phyloP scores from a whole-genome alignment of 2,113 vertebrate species.

The Hipposideros armiger region DNA sequence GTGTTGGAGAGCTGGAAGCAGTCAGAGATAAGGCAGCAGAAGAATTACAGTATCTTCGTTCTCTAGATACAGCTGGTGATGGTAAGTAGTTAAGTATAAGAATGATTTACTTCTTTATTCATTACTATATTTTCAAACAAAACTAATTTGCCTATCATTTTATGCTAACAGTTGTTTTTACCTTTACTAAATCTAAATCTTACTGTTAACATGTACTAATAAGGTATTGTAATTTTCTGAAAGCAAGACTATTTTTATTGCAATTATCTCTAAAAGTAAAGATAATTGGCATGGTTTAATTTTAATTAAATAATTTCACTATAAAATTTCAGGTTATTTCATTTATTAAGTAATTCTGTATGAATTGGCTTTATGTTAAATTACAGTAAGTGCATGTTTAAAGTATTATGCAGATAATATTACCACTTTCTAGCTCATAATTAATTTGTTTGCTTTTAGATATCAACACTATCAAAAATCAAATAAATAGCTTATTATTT shows the following conservation, averaged over 20 bases:
- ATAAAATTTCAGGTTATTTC: background rate
- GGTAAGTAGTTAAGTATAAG: constrained; percentile 85
- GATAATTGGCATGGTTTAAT: constrained; percentile 24
- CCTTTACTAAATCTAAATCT: constrained; percentile 33
- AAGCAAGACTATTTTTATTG: background rate
- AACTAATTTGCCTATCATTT: background rate
- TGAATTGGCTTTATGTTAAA: constrained; percentile 59
- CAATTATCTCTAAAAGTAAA: background rate
- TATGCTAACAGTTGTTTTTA: constrained; percentile 26
- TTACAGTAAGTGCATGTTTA: constrained; percentile 25
- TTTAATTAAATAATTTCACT: constrained; percentile 50
- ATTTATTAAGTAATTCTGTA: constrained; percentile 54
- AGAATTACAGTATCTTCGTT: constrained; percentile 98
- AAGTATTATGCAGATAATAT: constrained; percentile 45
- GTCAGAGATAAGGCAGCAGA: constrained; percentile 98
- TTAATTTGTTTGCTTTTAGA: constrained; percentile 89
- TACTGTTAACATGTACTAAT: constrained; percentile 33
- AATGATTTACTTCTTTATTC: background rate
- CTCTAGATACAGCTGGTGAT: constrained; percentile 97
- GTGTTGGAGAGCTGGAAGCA: constrained; percentile 95
- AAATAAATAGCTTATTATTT: constrained; percentile 99
- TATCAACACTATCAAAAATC: constrained; percentile 99
- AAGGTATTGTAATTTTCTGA: constrained; percentile 41
- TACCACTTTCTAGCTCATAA: constrained; percentile 40
- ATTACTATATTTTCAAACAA: background rate